Percentiles rank a stretch among this genome's conserved stretches.
These are phyloP conservation scores for Gibbula magus DNA, from an alignment of 2,888 invertebrate species.

Conservation along the genomic window DNA sequence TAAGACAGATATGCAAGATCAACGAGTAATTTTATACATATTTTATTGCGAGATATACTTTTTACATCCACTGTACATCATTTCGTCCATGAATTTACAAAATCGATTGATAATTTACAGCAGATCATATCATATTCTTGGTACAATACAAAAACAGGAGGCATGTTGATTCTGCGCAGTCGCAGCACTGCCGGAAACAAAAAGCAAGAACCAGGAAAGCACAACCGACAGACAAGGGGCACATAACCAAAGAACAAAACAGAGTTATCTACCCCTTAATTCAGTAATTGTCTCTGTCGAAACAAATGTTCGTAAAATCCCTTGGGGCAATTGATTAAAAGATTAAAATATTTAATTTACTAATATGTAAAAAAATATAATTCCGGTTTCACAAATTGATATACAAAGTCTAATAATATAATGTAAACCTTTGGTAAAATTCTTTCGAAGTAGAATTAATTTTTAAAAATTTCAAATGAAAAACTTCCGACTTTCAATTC, in stretches of 20 bases:
- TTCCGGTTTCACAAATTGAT: no score
- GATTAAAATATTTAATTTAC: no score
- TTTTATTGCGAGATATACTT: constrained; percentile 36
- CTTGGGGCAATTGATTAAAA: no score
- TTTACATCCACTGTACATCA: constrained; percentile 34
- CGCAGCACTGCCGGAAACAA: no score
- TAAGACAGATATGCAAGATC: not conserved
- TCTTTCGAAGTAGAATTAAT: no score
- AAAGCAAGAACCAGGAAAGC: not conserved
- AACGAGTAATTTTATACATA: constrained; percentile 14
- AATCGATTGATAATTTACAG: constrained; percentile 7
- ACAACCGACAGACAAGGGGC: constrained; percentile 19
- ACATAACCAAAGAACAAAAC: not conserved
- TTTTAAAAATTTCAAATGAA: no score
- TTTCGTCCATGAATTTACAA: constrained; percentile 24
- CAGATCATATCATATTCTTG: not conserved
- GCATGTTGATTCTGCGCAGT: not conserved
- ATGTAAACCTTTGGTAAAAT: no score
- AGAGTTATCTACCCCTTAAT: not conserved
- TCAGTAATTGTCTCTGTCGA: not conserved
- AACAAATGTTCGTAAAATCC: no score
- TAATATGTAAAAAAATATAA: no score
- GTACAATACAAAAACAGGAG: not conserved
- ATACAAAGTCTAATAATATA: no score
- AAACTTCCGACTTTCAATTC: no score